Percentiles rank a stretch among this genome's conserved stretches.
phyloP scores from a whole-genome alignment of 2,113 vertebrate genomes.

The Centrocercus urophasianus region DNA sequence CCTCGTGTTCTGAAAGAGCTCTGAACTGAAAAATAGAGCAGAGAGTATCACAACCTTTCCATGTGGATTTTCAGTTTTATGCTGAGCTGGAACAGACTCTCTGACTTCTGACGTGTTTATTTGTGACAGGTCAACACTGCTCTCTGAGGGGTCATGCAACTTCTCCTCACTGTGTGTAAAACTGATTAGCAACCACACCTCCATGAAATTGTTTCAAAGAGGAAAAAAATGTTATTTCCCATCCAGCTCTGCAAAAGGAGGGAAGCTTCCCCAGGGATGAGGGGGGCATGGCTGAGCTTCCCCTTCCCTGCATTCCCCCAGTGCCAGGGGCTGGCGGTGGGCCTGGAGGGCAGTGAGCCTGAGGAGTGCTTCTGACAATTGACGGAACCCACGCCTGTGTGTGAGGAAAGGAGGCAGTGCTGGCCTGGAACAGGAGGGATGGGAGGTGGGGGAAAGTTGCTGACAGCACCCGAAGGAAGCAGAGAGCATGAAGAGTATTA shows the following conservation, averaged over 20 bases:
- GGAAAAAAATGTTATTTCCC: background rate
- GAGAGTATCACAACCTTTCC: background rate
- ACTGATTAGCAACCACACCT: background rate
- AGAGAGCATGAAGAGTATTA: background rate
- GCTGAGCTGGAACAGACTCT: fast-evolving
- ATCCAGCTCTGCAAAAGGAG: too few relatives aligned
- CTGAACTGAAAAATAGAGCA: background rate
- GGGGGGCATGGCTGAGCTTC: too few relatives aligned
- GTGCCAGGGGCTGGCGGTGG: too few relatives aligned
- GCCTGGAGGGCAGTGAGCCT: too few relatives aligned
- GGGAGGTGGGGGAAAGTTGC: background rate
- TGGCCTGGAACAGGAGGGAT: too few relatives aligned
- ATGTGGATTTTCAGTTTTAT: background rate
- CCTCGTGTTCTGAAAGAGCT: too few relatives aligned
- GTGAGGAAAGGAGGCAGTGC: too few relatives aligned
- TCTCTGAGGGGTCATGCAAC: background rate
- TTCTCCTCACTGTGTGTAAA: background rate
- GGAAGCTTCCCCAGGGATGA: too few relatives aligned
- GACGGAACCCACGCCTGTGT: too few relatives aligned
- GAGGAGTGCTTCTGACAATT: too few relatives aligned
- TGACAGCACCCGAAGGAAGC: background rate
- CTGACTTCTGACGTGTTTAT: background rate
- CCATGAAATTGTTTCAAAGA: background rate
- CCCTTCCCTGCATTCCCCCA: too few relatives aligned
- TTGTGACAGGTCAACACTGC: background rate